Base-by-base conservation (phyloP, 2,888 invertebrate species). In the Teleiodes luculella region DNA sequence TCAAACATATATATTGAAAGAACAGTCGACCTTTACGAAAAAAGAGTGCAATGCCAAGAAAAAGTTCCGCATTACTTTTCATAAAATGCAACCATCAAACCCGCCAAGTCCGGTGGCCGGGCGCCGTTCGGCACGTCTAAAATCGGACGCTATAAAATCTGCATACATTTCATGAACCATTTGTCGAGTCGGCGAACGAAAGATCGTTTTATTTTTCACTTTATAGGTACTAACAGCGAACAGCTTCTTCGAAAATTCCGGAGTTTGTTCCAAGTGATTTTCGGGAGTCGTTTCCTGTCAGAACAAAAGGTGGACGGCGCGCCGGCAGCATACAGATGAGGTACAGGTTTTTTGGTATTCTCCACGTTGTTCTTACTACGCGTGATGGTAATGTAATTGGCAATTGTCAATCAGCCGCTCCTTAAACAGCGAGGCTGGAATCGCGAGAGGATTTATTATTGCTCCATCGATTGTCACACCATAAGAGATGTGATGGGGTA, bases 141-240 rank as follows among this genome's bases (percentile, higher is more conserved):
- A 86, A 85, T 85, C 80, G 78, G 83, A 83, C 76, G 80, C 82
- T 75, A 85, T 86, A 81, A 85, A 85, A 86, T 87, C 86, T 86
- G 85, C 85, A 87, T 87, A 84, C 72, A 83, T 83, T 85, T 85
- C 79, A 81, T 76, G 85, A 80, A 74, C 78, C 83, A 83, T 85
- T 85, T 81, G 77, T 72, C 72, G 74, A 72, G 69, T 68, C 71
- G 72, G 69, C 65, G 71, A 70, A 66, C 75, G 75, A 73, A 70
- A 73, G 70, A 66, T 68, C 65, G 67, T 72, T 81, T 78, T 79
- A 76, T 79, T 76, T 81, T 79, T 73, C 68, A 67, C 73, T 77
- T 73, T 73, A 72, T 64, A 74, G 24, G 24, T 24, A 24, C 24
- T 3, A 24, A 24, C 24, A 24, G 24, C 56, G 31, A 57, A 67